Evolutionary conservation across 2,113 vertebrate genomes (phyloP).

Genomic region (Pleuronectes platessa): DNA sequence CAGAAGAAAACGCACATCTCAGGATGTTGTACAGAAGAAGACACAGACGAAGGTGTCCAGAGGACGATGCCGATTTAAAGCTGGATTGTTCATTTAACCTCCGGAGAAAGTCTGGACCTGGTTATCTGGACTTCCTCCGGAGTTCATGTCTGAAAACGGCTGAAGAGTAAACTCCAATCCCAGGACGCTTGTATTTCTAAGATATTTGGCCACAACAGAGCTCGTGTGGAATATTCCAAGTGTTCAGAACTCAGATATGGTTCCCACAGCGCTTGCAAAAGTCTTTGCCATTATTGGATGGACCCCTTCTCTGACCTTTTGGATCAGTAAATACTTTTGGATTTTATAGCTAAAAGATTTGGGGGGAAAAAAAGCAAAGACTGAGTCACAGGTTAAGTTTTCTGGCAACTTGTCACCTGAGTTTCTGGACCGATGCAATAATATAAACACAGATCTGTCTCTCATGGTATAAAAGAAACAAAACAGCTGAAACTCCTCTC

Average conservation of each 20-base stretch:
- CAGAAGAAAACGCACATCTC: too few species aligned
- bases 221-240: conserved; percentile 31
- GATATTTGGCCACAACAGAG: conserved; percentile 9
- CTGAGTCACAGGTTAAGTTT: conserved; percentile 36
- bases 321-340: conserved; percentile 33
- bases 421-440: background rate
- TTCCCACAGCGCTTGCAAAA: conserved; percentile 47
- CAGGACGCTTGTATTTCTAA: conserved; percentile 30
- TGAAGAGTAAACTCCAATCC: background rate
- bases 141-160: background rate
- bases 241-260: conserved; percentile 29
- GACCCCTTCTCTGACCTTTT: conserved; percentile 23
- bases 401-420: background rate
- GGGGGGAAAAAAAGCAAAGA: background rate
- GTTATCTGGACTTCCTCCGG: background rate
- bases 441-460: background rate
- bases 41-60: too few species aligned
- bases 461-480: background rate
- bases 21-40: too few species aligned
- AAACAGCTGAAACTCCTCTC: background rate
- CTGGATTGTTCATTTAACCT: too few species aligned
- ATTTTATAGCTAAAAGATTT: conserved; percentile 17
- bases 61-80: too few species aligned
- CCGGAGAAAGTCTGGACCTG: too few species aligned
- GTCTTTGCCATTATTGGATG: conserved; percentile 38